Base-by-base conservation (phyloP, 2,113 vertebrate species). In the Elachura formosa region DNA sequence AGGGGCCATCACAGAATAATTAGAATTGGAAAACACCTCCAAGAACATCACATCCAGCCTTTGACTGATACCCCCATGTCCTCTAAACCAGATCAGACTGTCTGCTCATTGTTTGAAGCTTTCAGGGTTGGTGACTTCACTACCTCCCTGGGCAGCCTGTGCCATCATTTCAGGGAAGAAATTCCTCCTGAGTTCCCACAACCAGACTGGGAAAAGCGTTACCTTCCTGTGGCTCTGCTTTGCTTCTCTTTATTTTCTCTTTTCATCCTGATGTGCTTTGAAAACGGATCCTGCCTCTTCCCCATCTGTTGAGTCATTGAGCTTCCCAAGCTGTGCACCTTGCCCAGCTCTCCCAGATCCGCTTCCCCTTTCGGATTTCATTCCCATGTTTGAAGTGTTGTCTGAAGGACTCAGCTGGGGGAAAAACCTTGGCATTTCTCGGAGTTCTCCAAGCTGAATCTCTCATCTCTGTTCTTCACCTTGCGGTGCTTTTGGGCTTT, bases 1-100 rank as follows among this genome's bases (percentile, higher is more conserved):
- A 40, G 38, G 41, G 79, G 41, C 12, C 7, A 5, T 6, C 25
- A 14, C 1, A 2, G 56, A 34, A 48, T 33, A 54, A 63, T 19
- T 19, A 3, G 36, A 41, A 25, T 5, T 48, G 41, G 66, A 18
- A 48, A 79, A 55, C 48, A 18, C 56, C 74, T 55, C 48, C 29
- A 21, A 25, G 40, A 23, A 3, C 61, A 23, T 19, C 14, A 4
- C 48, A 2, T 10, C 13, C 43, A 25, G 0, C 52, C 52, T 66
- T 20, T 34, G 69, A 3, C 10, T 1, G 12, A 31, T 2, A 3
- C 8, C 11, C 15, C 46, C 25, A 0, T 3, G 31, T 14, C 52
- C 83, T 14, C 31, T 12, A 6, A 34, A 31, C 11, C 54, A 33
- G 26, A 6, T 6, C 19, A 24, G 10, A 29, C 25, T 31, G 15